Evolutionary conservation across 2,888 invertebrate genomes (phyloP).

Genomic region (Therioaphis trifolii): DNA sequence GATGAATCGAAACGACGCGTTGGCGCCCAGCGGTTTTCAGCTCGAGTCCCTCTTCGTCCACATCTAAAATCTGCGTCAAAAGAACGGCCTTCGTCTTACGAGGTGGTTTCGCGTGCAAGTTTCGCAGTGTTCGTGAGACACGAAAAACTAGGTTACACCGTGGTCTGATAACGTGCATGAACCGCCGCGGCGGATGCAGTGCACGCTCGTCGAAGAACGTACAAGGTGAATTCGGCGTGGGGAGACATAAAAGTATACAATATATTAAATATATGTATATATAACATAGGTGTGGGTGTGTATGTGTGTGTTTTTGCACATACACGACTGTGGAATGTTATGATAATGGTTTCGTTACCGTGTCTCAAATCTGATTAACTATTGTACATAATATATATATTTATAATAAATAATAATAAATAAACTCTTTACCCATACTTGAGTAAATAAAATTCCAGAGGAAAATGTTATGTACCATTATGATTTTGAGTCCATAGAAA

Average conservation of each 20-base stretch:
- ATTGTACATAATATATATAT: too few species aligned
- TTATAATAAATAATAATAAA: too few species aligned
- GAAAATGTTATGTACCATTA: too few species aligned
- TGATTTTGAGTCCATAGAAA: too few species aligned
- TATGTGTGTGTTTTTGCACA: neutral
- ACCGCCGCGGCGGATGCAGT: neutral
- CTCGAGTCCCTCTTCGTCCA: neutral
- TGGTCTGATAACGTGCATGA: conserved; percentile 18
- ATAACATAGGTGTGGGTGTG: too few species aligned
- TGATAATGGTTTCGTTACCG: neutral
- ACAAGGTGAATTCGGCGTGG: too few species aligned
- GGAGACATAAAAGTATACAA: neutral
- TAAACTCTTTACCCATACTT: too few species aligned
- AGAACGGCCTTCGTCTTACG: conserved; percentile 34
- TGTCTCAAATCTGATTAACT: too few species aligned
- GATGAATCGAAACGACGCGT: neutral
- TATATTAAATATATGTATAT: neutral
- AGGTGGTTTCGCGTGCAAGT: conserved; percentile 1
- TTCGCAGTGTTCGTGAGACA: conserved; percentile 22
- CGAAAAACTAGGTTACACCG: conserved; percentile 46
- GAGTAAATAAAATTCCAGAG: too few species aligned
- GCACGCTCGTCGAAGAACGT: neutral
- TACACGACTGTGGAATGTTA: neutral
- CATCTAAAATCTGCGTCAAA: neutral
- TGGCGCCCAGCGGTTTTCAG: too few species aligned